Evolutionary conservation across 2,113 vertebrate genomes (phyloP).

Genomic region (Gulo gulo): DNA sequence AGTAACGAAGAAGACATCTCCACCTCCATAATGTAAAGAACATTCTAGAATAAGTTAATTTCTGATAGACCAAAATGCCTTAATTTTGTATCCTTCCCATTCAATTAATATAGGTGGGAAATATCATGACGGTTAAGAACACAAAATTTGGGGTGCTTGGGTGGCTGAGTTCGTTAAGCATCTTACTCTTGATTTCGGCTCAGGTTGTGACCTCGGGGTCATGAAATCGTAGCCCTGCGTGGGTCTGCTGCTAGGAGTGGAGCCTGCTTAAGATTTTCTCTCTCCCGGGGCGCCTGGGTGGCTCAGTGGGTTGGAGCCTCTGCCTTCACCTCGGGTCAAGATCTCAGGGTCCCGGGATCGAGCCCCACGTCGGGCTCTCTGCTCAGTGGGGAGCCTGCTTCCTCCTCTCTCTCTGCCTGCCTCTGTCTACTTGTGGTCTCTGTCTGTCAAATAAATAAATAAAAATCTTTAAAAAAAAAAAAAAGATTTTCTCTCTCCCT

Average conservation of each 20-base stretch:
- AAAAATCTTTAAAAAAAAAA: too few relatives aligned
- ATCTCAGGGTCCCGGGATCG: too few relatives aligned
- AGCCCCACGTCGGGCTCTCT: too few relatives aligned
- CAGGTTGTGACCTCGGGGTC: background rate
- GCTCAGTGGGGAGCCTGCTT: too few relatives aligned
- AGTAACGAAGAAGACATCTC: background rate
- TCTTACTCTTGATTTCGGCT: background rate
- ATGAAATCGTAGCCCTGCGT: background rate
- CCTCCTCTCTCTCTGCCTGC: too few relatives aligned
- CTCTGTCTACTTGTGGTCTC: too few relatives aligned
- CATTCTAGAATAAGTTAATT: background rate
- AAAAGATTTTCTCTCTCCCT: background rate
- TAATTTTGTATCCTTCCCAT: background rate
- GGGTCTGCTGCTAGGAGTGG: background rate
- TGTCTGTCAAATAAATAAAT: too few relatives aligned
- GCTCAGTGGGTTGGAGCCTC: too few relatives aligned
- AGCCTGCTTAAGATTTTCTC: background rate
- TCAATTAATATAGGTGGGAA: background rate
- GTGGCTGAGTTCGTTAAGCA: background rate
- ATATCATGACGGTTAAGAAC: background rate
- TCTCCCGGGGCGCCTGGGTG: too few relatives aligned
- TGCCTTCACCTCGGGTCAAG: too few relatives aligned
- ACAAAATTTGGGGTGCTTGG: background rate
- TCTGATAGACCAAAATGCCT: background rate
- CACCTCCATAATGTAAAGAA: background rate